Conservation (phyloP, 2,888 invertebrate species). For the Marasmarcha lunaedactyla region DNA sequence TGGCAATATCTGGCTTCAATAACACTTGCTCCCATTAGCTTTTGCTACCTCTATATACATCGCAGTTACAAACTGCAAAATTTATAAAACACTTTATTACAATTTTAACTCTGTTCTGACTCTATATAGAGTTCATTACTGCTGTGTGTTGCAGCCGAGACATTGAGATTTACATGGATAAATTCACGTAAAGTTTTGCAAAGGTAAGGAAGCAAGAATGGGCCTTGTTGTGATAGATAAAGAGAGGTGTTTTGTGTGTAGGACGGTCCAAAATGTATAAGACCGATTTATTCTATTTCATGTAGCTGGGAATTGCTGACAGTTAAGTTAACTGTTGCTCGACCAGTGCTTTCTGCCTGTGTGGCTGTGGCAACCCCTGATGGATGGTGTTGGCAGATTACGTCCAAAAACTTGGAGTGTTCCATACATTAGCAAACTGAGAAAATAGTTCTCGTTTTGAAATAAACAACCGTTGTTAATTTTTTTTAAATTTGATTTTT, state of each 20-base stretch:
- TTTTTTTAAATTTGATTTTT: too few species aligned
- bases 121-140: constrained; percentile 15
- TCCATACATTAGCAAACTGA: too few species aligned
- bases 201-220: too few species aligned
- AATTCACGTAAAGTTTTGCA: too few species aligned
- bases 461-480: too few species aligned
- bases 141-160: constrained; percentile 13
- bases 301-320: constrained; percentile 50
- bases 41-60: constrained; percentile 42
- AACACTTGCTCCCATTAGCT: constrained; percentile 61
- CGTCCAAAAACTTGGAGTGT: background rate
- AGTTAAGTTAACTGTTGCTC: constrained; percentile 58
- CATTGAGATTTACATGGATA: constrained; percentile 2
- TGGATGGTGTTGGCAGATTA: constrained; percentile 25
- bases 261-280: constrained; percentile 18
- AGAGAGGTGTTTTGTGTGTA: constrained; percentile 13
- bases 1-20: constrained; percentile 56
- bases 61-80: constrained; percentile 26
- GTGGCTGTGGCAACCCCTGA: constrained; percentile 41
- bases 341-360: constrained; percentile 40
- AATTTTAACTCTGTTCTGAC: constrained; percentile 23
- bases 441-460: too few species aligned
- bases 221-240: too few species aligned
- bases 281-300: constrained; percentile 48
- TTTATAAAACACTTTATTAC: constrained; percentile 19